Base-by-base conservation (phyloP, 2,113 vertebrate genomes). In the Henicopernis longicauda region DNA sequence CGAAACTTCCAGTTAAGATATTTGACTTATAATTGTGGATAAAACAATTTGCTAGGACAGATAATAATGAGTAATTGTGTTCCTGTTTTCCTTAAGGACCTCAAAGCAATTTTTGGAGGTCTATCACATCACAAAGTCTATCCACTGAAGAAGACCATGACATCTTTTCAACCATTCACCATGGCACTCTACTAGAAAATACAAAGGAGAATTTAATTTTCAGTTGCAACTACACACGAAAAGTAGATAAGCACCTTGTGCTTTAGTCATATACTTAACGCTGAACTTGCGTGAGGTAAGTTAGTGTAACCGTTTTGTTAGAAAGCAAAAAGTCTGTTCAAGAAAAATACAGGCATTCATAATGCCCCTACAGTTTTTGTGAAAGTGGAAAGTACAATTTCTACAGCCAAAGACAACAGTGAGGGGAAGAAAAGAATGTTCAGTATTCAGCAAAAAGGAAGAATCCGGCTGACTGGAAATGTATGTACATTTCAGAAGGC, bases 321-420 rank as follows among this genome's bases (percentile, higher is more conserved):
- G 94, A 98, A 98, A 97, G 93, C 93, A 97, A 78, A 93, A 92
- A 93, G 84, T 97, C 96, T 94, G 96, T 96, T 94, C 89, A 96
- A 95, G 88, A 94, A 86, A 95, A 97, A 82, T 95, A 95, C 70
- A 85, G 89, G 95, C 85, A 71, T 92, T 97, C 95, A 97, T 95
- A 98, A 98, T 97, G 94, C 92, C 93, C 91, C 90, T 81, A 94
- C 92, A 93, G 93, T 97, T 97, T 97, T 96, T 98, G 95, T 93
- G 94, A 97, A 98, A 98, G 96, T 98, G 98, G 98, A 98, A 98
- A 98, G 97, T 98, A 97, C 96, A 90, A 96, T 93, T 73, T 66
- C 91, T 77, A 84, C 59, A 91, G 98, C 98, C 98, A 98, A 98
- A 97, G 95, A 98, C 98, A 98, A 98, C 97, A 98, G 93, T 83